Conservation (phyloP, 2,113 vertebrate genomes). For the Pachycephala philippinensis region DNA sequence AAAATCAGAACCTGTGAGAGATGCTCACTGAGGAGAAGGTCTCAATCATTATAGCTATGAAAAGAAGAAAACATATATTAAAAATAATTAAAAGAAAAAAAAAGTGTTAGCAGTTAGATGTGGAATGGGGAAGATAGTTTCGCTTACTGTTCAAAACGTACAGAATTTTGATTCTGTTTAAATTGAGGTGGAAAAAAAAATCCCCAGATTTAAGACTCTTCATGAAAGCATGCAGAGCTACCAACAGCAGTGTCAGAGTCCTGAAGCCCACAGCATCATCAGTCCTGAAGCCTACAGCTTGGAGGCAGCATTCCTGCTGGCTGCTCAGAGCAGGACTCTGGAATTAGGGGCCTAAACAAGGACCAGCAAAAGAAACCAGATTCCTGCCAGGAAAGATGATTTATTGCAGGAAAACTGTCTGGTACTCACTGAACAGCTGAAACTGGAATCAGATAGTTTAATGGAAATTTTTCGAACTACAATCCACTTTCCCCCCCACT, state of each 20-base stretch:
- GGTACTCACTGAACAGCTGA: neutral
- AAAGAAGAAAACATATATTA: neutral
- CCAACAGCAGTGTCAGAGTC: neutral
- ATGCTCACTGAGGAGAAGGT: neutral
- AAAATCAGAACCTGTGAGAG: neutral
- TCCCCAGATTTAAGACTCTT: neutral
- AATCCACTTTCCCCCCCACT: neutral
- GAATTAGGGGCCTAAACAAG: neutral
- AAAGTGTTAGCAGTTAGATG: neutral
- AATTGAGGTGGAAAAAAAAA: neutral
- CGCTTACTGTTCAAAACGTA: neutral
- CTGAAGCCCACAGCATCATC: neutral
- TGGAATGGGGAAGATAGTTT: neutral
- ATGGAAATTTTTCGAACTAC: neutral
- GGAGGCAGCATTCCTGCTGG: neutral
- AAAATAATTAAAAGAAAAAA: neutral
- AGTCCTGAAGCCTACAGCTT: neutral
- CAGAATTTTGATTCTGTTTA: neutral
- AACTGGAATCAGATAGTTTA: neutral
- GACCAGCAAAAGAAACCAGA: neutral
- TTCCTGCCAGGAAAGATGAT: neutral
- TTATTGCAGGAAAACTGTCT: neutral
- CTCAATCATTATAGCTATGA: neutral
- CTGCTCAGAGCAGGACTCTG: neutral
- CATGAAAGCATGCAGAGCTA: neutral